phyloP scores from a whole-genome alignment of 2,797 vertebrate species.

The Gouania willdenowi region DNA sequence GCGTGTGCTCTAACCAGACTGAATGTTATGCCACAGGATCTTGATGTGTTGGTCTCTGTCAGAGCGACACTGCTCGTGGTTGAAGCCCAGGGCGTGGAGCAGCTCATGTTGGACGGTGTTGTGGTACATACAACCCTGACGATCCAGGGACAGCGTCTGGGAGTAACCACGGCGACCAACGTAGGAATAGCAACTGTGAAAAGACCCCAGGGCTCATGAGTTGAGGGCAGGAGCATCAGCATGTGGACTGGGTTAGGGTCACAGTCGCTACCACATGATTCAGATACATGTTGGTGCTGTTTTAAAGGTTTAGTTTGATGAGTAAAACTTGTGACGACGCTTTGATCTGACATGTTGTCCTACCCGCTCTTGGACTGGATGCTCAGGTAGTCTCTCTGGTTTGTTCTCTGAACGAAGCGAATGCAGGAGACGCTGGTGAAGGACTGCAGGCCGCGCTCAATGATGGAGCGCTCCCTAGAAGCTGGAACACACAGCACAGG shows the following conservation, averaged over 20 bases:
- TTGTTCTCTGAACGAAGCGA: slow-evolving; percentile 40
- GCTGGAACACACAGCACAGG: slow-evolving; percentile 24
- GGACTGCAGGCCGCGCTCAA: slow-evolving; percentile 52
- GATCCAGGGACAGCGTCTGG: slow-evolving; percentile 48
- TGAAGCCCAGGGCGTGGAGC: slow-evolving; percentile 72
- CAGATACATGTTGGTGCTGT: too few relatives aligned
- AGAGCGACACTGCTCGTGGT: slow-evolving; percentile 69
- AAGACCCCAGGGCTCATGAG: too few relatives aligned
- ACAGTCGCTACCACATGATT: too few relatives aligned
- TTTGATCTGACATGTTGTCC: too few relatives aligned
- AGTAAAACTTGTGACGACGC: too few relatives aligned
- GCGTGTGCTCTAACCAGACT: slow-evolving; percentile 19
- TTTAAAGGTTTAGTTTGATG: too few relatives aligned
- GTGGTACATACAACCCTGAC: slow-evolving; percentile 64
- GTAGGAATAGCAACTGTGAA: slow-evolving; percentile 56
- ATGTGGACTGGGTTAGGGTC: too few relatives aligned
- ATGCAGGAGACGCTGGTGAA: slow-evolving; percentile 56
- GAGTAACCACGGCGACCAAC: slow-evolving; percentile 26
- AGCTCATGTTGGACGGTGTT: slow-evolving; percentile 68
- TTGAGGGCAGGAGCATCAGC: too few relatives aligned
- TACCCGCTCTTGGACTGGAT: slow-evolving; percentile 55
- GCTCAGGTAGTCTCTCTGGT: slow-evolving; percentile 58
- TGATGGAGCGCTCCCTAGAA: slow-evolving; percentile 51
- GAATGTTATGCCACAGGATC: slow-evolving; percentile 53
- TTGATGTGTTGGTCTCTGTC: slow-evolving; percentile 68